Evolutionary conservation across 2,797 vertebrate genomes (phyloP), one percentile per base, ranked within the genome.

Genomic region (Falco columbarius): DNA sequence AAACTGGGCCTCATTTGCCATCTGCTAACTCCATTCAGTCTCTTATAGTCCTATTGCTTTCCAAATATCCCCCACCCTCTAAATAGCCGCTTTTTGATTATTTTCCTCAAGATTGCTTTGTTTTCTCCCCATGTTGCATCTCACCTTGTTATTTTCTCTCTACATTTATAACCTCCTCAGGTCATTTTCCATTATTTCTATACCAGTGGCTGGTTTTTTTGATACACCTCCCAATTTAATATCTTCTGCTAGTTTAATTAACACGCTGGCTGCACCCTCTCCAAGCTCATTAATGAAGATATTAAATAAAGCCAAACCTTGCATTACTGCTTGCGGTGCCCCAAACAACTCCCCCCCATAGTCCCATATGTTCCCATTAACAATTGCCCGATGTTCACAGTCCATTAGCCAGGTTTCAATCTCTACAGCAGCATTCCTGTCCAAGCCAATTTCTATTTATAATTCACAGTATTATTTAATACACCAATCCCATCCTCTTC

Each of bases 301-400:
- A 92, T 96, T 93, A 95, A 95, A 95, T 87, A 93, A 89, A 93
- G 61, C 61, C 86, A 95, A 94, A 92, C 71, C 81, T 87, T 87
- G 86, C 54, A 91, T 91, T 92, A 67, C 59, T 90, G 90, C 83
- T 95, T 86, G 88, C 61, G 36, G 86, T 72, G 67, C 79, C 96
- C 93, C 56, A 93, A 72, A 94, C 67, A 85, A 18, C 49, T 93
- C 94, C 90, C 84, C 88, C 81, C 92, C 46, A 49, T 15, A 92
- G 83, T 81, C 81, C 71, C 13, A 12, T 67, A 87, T 51, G 70
- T 91, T 87, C 81, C 89, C 86, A 71, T 83, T 93, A 91, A 85
- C 1, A 10, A 82, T 26, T 92, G 89, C 71, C 80, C 1, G 0
- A 30, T 76, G 88, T 81, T 95, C 90, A 93, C 88, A 86, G 91